These are phyloP conservation scores for Chelmon rostratus DNA, from an alignment of 2,797 vertebrate species.

Conservation along the genomic window DNA sequence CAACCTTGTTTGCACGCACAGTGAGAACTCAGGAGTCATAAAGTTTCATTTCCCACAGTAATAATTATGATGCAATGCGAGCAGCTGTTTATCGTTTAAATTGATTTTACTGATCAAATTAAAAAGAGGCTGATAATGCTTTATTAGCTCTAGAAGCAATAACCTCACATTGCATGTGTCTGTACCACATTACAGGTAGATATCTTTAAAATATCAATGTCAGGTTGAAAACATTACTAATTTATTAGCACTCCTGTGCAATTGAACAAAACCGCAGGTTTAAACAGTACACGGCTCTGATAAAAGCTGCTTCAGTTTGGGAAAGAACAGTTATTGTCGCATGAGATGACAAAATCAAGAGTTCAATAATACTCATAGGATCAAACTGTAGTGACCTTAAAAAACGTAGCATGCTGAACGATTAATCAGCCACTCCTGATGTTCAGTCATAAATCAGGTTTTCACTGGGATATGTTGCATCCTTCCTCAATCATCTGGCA, in stretches of 20 bases:
- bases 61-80: background rate
- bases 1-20: slow-evolving; percentile 22
- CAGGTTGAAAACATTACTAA: background rate
- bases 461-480: background rate
- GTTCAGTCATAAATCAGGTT: background rate
- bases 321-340: background rate
- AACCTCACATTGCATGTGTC: background rate
- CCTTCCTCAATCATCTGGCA: background rate
- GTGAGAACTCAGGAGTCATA: slow-evolving; percentile 17
- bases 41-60: slow-evolving; percentile 29
- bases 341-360: background rate
- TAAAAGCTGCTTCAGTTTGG: background rate
- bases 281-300: too few species aligned
- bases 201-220: background rate
- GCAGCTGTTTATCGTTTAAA: background rate
- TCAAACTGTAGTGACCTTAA: slow-evolving; percentile 33
- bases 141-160: background rate
- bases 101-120: background rate
- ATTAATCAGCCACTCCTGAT: background rate
- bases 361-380: background rate
- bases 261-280: background rate
- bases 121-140: background rate
- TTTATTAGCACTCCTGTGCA: too few species aligned
- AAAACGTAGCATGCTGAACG: background rate
- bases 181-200: background rate